A percentile compares a stretch with the other conserved stretches of the same genome.
Conservation (phyloP, 2,888 invertebrate genomes). For the Hemicrepidius hirtus region DNA sequence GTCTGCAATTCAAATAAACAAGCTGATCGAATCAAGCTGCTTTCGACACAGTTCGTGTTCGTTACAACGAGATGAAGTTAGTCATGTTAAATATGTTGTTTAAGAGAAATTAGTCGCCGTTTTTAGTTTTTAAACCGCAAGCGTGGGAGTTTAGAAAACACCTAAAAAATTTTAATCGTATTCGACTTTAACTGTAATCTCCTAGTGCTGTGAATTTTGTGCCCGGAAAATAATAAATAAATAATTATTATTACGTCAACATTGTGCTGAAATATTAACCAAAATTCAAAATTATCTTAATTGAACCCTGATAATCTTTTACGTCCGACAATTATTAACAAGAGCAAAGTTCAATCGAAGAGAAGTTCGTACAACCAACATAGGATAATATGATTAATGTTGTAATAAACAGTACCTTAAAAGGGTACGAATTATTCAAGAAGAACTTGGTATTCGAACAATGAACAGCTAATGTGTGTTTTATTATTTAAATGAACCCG, state of each 20-base stretch:
- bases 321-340: not conserved
- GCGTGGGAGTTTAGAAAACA: not conserved
- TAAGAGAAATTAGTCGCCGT: not conserved
- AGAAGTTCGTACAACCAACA: not conserved
- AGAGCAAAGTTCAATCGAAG: slow-evolving; percentile 1
- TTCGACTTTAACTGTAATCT: not conserved
- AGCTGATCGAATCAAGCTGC: slow-evolving; percentile 42
- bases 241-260: slow-evolving; percentile 7
- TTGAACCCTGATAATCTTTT: slow-evolving; percentile 14
- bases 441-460: not conserved
- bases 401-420: not conserved
- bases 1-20: slow-evolving; percentile 44
- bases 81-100: not conserved
- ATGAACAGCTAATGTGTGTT: not conserved
- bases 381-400: not conserved
- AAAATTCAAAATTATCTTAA: slow-evolving; percentile 9
- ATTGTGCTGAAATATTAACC: not conserved
- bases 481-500: slow-evolving; percentile 24
- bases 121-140: not conserved
- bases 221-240: not conserved
- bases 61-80: slow-evolving; percentile 14
- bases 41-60: slow-evolving; percentile 41
- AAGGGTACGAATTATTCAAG: not conserved
- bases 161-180: not conserved
- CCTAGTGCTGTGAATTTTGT: not conserved